Percentiles rank a stretch among this genome's conserved stretches.
Conservation (phyloP, 2,888 invertebrate genomes). For the Cactoblastis cactorum region DNA sequence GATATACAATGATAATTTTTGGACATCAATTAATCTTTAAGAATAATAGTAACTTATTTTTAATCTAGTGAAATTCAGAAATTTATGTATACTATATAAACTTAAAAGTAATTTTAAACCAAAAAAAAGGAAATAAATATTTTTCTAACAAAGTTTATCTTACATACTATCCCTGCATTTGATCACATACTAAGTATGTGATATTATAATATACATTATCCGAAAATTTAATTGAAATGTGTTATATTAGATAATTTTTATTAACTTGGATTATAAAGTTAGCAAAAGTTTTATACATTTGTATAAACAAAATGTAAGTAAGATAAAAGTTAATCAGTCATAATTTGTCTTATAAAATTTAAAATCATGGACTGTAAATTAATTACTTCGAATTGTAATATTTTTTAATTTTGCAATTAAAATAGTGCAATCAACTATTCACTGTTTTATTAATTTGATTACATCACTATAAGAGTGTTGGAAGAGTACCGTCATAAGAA, state of each 20-base stretch:
- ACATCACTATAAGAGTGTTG: no score
- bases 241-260: neutral
- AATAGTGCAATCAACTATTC: constrained; percentile 34
- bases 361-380: neutral
- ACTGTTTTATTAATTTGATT: constrained; percentile 16
- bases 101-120: neutral
- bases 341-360: constrained; percentile 4
- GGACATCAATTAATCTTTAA: neutral
- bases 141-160: constrained; percentile 1
- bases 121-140: neutral
- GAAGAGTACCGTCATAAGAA: no score
- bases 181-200: constrained; percentile 1
- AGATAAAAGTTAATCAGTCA: neutral
- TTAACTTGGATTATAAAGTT: neutral
- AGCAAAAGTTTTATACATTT: neutral
- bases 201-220: neutral
- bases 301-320: neutral
- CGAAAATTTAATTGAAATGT: neutral
- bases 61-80: neutral
- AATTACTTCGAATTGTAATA: neutral
- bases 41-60: neutral
- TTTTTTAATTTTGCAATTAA: constrained; percentile 29
- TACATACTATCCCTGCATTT: constrained; percentile 4
- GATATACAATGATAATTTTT: neutral
- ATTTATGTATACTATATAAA: neutral